Base-by-base conservation (phyloP, 2,888 invertebrate species). In the Mesorhabditis spiculigera region DNA sequence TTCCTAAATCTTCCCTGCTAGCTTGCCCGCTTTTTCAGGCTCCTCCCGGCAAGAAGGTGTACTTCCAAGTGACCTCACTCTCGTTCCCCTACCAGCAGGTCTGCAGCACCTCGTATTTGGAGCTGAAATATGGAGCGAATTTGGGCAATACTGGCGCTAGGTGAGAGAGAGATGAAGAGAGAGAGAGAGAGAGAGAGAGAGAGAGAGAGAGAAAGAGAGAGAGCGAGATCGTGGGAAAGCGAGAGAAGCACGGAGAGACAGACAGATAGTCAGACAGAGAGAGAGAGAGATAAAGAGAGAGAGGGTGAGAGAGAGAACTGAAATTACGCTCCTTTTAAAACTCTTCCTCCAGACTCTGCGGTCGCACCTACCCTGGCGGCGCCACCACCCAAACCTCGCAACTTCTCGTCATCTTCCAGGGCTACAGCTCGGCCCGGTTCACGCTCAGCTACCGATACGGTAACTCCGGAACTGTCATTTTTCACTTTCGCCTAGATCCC, bases 111-210 rank as follows among this genome's bases (percentile, higher is more conserved):
- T 75, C 74, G 44, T 82, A 79, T 62, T 66, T 82, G 42, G 82
- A 82, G 63, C 75, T 82, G 58, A 82, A 81, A 28, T 83, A 83
- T 68, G 68, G 70, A 16, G 50, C 64, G 8, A 80, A 83, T 68
- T 71, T 80, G 42, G 77, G 76, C 5, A 64, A 68, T 10, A 74
- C 74, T 28, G 83, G 83, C 41, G 81, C 83, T 5, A 71, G 82
- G 58, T 71, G 13, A 50, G 45, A 28, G 28, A 28, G 28, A 28
- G 28, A 28, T 28, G 28, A 3, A 28, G 28, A 28, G 28, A 28
- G 28, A 28, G n/a, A n/a, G n/a, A n/a, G n/a, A n/a, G n/a, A n/a
- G n/a, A n/a, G n/a, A n/a, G n/a, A n/a, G n/a, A n/a, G n/a, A n/a
- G n/a, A n/a, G n/a, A n/a, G n/a, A n/a, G n/a, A n/a, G n/a, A n/a